phyloP scores from a whole-genome alignment of 2,797 vertebrate genomes.

The Enteromius afrohamiltoni region DNA sequence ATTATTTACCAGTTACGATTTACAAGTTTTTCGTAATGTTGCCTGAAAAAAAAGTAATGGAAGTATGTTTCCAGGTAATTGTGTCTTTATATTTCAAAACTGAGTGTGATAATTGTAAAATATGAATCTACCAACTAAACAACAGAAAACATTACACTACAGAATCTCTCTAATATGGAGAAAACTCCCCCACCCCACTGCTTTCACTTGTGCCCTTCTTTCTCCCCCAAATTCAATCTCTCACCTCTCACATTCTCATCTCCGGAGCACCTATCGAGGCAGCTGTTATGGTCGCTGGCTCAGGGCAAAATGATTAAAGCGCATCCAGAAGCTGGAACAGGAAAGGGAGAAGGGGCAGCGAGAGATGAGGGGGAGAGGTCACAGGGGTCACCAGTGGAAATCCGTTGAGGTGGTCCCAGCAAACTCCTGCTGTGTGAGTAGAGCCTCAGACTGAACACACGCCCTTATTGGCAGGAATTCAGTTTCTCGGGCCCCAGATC shows the following conservation, averaged over 20 bases:
- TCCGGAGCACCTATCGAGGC: conserved; percentile 42
- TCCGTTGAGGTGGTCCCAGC: conserved; percentile 61
- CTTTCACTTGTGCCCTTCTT: background rate
- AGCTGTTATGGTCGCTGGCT: conserved; percentile 50
- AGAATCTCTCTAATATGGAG: background rate
- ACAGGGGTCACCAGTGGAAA: conserved; percentile 63
- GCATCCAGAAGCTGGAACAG: conserved; percentile 55
- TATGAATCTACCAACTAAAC: background rate
- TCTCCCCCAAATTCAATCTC: background rate
- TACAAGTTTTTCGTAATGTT: background rate
- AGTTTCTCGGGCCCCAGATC: conserved; percentile 43
- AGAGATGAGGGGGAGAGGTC: conserved; percentile 22
- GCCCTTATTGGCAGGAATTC: conserved; percentile 68
- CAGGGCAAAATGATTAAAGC: conserved; percentile 57
- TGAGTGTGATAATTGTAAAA: background rate
- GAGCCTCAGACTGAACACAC: conserved; percentile 58
- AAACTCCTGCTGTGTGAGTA: conserved; percentile 60
- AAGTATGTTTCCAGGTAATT: background rate
- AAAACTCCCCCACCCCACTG: background rate
- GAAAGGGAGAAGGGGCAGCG: conserved; percentile 20
- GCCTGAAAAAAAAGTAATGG: background rate
- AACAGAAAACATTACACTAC: too few species aligned
- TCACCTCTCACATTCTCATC: conserved; percentile 48
- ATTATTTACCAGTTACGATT: background rate
- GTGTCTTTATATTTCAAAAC: background rate